Evolutionary conservation across 2,797 vertebrate species (phyloP), one percentile per base, ranked within the genome.

Genomic region (Borostomias antarcticus): DNA sequence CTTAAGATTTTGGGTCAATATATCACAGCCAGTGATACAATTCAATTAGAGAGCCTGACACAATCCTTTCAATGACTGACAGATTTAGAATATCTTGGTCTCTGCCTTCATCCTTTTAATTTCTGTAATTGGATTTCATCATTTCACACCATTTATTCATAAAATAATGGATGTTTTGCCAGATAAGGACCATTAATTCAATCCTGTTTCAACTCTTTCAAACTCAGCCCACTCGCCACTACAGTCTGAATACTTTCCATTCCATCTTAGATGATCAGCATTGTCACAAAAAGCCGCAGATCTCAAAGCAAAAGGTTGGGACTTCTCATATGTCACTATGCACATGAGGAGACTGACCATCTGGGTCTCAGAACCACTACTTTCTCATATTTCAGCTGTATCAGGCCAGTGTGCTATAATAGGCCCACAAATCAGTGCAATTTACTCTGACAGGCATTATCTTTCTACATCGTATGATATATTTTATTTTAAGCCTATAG

Each of bases 21-120:
- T 82, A 82, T 82, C 77, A 66, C 75, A 81, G 74, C 80, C 69
- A 66, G 74, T 73, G 80, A 82, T 84, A 74, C 74, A 78, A 89
- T 87, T 86, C 80, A 86, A 84, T 88, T 79, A 85, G 80, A 86
- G 81, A 87, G 79, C 85, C 80, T 48, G 72, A 74, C 86, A 85
- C 82, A 64, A 64, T 81, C 77, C 74, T 70, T 72, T 85, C 78
- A 67, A 76, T 80, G 79, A 72, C 86, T 86, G 86, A 85, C 83
- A 83, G 85, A 75, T 86, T 82, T 56, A 32, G 17, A 79, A 87
- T 80, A 69, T 74, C 76, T 68, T 72, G 67, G 77, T 80, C 81
- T 65, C 73, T 68, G 68, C 70, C 66, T 79, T 40, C 25, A 13
- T 79, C 74, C 79, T 76, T 67, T 73, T 80, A 83, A 80, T 85